Percentiles rank a stretch among this genome's conserved stretches.
phyloP scores from a whole-genome alignment of 2,113 vertebrate species.

The Sander lucioperca region DNA sequence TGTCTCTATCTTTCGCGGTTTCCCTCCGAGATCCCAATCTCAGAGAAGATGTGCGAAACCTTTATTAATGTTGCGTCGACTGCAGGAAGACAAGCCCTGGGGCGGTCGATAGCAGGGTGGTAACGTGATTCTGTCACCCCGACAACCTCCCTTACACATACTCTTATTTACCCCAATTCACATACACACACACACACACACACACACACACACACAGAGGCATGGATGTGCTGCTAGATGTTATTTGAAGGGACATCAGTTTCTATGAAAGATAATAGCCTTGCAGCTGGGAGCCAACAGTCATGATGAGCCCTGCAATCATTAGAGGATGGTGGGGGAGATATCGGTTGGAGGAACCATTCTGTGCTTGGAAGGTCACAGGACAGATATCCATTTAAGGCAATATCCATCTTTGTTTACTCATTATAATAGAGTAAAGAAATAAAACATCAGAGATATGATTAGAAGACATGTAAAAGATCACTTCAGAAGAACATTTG shows the following conservation, averaged over 20 bases:
- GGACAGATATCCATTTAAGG: conserved; percentile 25
- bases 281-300: conserved; percentile 59
- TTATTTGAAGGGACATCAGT: conserved; percentile 63
- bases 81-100: conserved; percentile 30
- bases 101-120: conserved; percentile 41
- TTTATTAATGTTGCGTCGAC: conserved; percentile 57
- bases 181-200: not conserved
- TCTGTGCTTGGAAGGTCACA: conserved; percentile 52
- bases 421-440: not conserved
- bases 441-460: not conserved
- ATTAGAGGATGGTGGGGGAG: conserved; percentile 35
- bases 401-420: conserved; percentile 16
- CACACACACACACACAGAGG: conserved; percentile 1
- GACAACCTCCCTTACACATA: conserved; percentile 33
- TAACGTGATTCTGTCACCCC: conserved; percentile 49
- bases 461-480: not conserved
- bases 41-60: conserved; percentile 29
- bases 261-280: conserved; percentile 62
- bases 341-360: conserved; percentile 25
- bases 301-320: conserved; percentile 53
- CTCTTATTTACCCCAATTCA: conserved; percentile 18
- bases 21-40: conserved; percentile 46
- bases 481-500: not conserved
- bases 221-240: conserved; percentile 36
- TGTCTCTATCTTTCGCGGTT: not conserved